A percentile compares a stretch with the other conserved stretches of the same genome.
Evolutionary conservation across 2,888 invertebrate species (phyloP).

Genomic region (Bursaphelenchus okinawaensis): DNA sequence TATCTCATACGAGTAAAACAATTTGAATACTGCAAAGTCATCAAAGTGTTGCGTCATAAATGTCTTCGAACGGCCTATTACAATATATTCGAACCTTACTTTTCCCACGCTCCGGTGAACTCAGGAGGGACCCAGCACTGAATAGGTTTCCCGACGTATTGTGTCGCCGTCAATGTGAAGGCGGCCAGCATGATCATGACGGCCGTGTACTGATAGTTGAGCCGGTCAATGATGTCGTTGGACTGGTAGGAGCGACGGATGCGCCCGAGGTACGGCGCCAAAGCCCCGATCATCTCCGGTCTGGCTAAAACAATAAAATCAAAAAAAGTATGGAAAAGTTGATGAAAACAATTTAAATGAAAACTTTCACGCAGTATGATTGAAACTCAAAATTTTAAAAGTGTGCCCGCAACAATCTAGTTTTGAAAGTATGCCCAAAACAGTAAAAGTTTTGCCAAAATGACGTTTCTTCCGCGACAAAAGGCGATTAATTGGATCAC

Average conservation of each 20-base stretch:
- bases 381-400: too few species aligned
- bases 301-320: background rate
- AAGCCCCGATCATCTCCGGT: slow-evolving; percentile 41
- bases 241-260: slow-evolving; percentile 49
- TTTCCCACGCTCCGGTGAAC: slow-evolving; percentile 51
- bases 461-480: background rate
- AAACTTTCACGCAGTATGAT: too few species aligned
- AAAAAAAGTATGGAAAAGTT: too few species aligned
- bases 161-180: slow-evolving; percentile 54
- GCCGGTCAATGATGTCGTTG: slow-evolving; percentile 52
- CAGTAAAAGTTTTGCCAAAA: too few species aligned
- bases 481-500: background rate
- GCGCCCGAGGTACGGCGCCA: slow-evolving; percentile 39
- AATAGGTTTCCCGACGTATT: slow-evolving; percentile 50
- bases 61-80: too few species aligned
- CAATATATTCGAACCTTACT: slow-evolving; percentile 32
- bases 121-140: slow-evolving; percentile 57
- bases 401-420: too few species aligned
- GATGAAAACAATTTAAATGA: too few species aligned
- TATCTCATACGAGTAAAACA: too few species aligned
- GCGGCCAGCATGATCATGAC: slow-evolving; percentile 42
- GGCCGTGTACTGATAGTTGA: slow-evolving; percentile 52
- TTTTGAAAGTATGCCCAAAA: too few species aligned
- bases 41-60: too few species aligned
- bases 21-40: too few species aligned